These are phyloP conservation scores for Leptoteleia sp. DNA, from an alignment of 1,140 invertebrate species.

Conservation along the genomic window DNA sequence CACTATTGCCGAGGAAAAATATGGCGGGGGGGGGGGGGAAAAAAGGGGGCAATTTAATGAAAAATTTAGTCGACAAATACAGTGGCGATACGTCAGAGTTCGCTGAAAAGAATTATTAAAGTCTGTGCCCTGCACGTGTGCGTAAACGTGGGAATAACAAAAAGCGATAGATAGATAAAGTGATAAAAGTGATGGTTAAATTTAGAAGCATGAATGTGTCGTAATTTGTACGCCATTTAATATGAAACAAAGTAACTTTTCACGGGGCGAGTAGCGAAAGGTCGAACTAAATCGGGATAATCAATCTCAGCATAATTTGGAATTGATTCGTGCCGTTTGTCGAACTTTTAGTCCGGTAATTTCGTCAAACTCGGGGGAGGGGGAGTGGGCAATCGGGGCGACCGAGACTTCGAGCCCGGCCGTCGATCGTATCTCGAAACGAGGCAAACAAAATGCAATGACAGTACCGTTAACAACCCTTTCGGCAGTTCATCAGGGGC, in stretches of 20 bases:
- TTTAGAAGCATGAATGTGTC: background rate
- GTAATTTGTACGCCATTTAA: background rate
- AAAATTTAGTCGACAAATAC: no score
- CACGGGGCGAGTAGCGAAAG: background rate
- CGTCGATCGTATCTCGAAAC: slow-evolving; percentile 22
- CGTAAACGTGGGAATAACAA: no score
- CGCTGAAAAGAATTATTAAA: no score
- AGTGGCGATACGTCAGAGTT: no score
- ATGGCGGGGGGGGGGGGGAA: no score
- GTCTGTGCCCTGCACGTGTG: no score
- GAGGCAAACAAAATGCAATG: slow-evolving; percentile 40
- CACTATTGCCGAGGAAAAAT: no score
- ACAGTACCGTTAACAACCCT: slow-evolving; percentile 51
- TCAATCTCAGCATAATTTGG: slow-evolving; percentile 25
- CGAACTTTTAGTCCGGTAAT: slow-evolving; percentile 29
- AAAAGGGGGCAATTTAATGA: no score
- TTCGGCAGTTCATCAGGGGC: slow-evolving; percentile 52
- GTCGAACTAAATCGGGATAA: background rate
- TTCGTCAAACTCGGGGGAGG: slow-evolving; percentile 28
- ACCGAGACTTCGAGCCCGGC: slow-evolving; percentile 20
- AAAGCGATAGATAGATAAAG: no score
- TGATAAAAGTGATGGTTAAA: no score
- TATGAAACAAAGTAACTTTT: background rate
- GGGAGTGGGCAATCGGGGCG: slow-evolving; percentile 10
- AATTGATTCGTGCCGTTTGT: slow-evolving; percentile 22